Base-by-base conservation (phyloP, 2,113 vertebrate genomes). In the Microcebus jonahi region DNA sequence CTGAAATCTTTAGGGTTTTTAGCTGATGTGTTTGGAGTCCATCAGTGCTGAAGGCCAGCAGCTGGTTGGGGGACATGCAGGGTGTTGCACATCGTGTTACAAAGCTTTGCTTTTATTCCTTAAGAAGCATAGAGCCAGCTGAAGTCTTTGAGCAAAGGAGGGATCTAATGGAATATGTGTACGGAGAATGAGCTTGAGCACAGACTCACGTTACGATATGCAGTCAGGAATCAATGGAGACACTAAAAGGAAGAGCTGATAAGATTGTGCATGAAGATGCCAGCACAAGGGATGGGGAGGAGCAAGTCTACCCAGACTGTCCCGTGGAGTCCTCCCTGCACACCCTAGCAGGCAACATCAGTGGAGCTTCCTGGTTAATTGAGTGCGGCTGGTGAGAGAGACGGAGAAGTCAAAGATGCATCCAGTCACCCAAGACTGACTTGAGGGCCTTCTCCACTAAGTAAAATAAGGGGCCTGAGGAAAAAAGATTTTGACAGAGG, bases 41-140 rank as follows among this genome's bases (percentile, higher is more conserved):
- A 18, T 31, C 50, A 9, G 31, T 82, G 6, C 2, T 53, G 14
- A 5, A 53, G 50, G 23, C 17, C 55, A 93, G 12, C 36, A 73
- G 63, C 12, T 63, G 36, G 18, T 57, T 61, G 65, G 45, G 42
- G n/a, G 27, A 68, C 76, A 65, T 31, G 14, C n/a, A 84, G 10
- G 29, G 10, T 53, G 9, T n/a, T 48, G 53, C 10, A 34, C 17
- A 6, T 71, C 31, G 12, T 45, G 29, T 63, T 87, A 53, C 14
- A 71, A 86, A 91, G 65, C 63, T 91, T 95, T 94, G 59, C 18
- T 95, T 93, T 79, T 68, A n/a, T 81, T 21, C 31, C 13, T 71
- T 76, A 88, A 29, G 25, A 68, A 82, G 25, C 17, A 39, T 1
- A 71, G 67, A 94, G 29, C 36, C 18, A 79, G 29, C 12, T 42